phyloP scores from a whole-genome alignment of 2,888 invertebrate genomes.

The Cosmopolites sordidus region DNA sequence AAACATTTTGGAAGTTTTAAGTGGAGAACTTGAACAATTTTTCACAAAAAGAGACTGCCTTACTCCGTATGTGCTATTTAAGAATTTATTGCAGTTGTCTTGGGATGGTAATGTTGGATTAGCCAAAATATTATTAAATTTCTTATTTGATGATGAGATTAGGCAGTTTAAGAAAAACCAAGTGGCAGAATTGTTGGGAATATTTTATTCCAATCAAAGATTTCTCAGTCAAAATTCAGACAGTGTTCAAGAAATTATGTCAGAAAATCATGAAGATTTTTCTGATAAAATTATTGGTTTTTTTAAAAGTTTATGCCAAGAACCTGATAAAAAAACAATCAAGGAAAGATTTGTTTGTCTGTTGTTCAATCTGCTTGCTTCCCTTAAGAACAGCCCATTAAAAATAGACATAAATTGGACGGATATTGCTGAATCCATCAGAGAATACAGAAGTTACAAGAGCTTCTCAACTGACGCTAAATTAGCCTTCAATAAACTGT shows the following conservation, averaged over 20 bases:
- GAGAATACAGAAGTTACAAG: constrained; percentile 43
- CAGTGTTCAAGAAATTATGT: constrained; percentile 35
- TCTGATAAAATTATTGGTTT: constrained; percentile 46
- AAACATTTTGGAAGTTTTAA: constrained; percentile 51
- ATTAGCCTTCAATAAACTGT: constrained; percentile 49
- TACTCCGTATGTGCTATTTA: constrained; percentile 63
- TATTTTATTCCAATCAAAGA: constrained; percentile 61
- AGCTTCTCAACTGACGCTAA: constrained; percentile 49
- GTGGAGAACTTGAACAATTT: constrained; percentile 55
- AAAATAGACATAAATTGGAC: constrained; percentile 45
- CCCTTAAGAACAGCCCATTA: constrained; percentile 49
- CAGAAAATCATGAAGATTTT: constrained; percentile 51
- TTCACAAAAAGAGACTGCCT: constrained; percentile 62
- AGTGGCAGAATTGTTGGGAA: constrained; percentile 61
- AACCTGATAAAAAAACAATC: constrained; percentile 45
- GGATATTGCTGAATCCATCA: constrained; percentile 42
- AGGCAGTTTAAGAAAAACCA: constrained; percentile 65
- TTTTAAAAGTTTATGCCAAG: constrained; percentile 43
- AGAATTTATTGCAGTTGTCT: constrained; percentile 58
- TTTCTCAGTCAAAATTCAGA: constrained; percentile 44
- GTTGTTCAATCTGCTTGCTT: constrained; percentile 54
- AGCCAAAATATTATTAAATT: constrained; percentile 55
- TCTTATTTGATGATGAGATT: constrained; percentile 57
- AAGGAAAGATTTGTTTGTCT: constrained; percentile 57
- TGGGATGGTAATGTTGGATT: constrained; percentile 64